Evolutionary conservation across 2,888 invertebrate species (phyloP).

Genomic region (Drosophila quinaria): DNA sequence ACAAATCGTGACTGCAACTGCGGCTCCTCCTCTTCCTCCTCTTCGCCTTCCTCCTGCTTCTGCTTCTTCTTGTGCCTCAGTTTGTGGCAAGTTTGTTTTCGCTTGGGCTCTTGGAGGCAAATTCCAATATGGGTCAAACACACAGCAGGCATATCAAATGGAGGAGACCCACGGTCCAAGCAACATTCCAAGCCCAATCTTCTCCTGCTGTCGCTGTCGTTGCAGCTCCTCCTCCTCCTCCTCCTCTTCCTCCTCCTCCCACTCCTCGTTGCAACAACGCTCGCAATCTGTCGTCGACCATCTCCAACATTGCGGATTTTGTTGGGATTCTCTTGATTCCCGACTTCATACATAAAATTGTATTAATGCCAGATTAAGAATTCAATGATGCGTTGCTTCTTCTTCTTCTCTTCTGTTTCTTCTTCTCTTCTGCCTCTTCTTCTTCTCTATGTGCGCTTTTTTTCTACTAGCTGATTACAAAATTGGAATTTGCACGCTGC

Average conservation of each 20-base stretch:
- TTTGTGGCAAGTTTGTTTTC: slow-evolving; percentile 38
- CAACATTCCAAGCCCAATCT: slow-evolving; percentile 60
- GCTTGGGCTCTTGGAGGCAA: slow-evolving; percentile 51
- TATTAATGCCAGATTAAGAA: slow-evolving; percentile 83
- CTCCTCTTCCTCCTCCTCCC: neutral
- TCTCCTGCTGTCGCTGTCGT: neutral
- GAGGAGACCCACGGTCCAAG: slow-evolving; percentile 36
- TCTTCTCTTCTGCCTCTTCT: slow-evolving; percentile 28
- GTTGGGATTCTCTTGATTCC: slow-evolving; percentile 73
- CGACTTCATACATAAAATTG: slow-evolving; percentile 70
- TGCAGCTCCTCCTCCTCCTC: neutral
- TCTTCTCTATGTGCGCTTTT: neutral
- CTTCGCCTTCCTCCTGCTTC: neutral
- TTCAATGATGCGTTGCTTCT: slow-evolving; percentile 68
- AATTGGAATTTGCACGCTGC: slow-evolving; percentile 74
- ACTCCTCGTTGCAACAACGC: slow-evolving; percentile 25
- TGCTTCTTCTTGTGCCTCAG: slow-evolving; percentile 2
- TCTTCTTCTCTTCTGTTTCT: slow-evolving; percentile 27
- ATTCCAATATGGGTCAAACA: slow-evolving; percentile 81
- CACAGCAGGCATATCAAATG: slow-evolving; percentile 75
- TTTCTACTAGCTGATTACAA: slow-evolving; percentile 60
- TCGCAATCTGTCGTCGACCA: slow-evolving; percentile 69
- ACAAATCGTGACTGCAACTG: slow-evolving; percentile 69
- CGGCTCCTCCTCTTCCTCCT: neutral
- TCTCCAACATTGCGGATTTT: slow-evolving; percentile 67